These are phyloP conservation scores for Geopemphigus sp. DNA, from an alignment of 1,140 invertebrate species.

Conservation along the genomic window DNA sequence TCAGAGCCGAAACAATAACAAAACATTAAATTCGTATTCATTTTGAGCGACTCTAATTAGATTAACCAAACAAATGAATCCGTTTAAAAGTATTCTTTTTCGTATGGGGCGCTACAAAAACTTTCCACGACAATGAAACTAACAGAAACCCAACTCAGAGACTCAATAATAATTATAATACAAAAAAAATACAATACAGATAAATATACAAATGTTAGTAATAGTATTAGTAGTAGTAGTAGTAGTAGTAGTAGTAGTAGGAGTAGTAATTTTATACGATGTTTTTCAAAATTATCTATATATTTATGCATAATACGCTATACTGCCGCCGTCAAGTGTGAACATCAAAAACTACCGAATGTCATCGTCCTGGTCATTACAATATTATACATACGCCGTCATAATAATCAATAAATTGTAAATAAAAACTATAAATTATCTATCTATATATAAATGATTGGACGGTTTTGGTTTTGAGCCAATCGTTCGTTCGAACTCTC, in stretches of 20 bases:
- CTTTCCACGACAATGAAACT: neutral
- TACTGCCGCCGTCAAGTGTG: too few species aligned
- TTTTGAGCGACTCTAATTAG: slow-evolving; percentile 5
- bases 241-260: too few species aligned
- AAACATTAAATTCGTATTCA: neutral
- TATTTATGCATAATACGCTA: too few species aligned
- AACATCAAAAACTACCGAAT: too few species aligned
- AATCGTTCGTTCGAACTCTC: neutral
- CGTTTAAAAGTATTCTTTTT: neutral
- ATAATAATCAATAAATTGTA: too few species aligned
- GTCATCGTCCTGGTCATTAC: neutral
- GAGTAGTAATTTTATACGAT: too few species aligned
- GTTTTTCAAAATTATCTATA: too few species aligned
- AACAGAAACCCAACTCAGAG: neutral
- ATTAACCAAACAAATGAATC: neutral
- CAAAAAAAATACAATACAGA: too few species aligned
- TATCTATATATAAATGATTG: neutral
- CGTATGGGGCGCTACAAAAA: neutral
- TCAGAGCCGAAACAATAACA: neutral
- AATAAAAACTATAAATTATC: neutral
- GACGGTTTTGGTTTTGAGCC: neutral
- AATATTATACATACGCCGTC: neutral
- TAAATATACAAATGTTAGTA: too few species aligned
- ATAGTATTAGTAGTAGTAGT: too few species aligned
- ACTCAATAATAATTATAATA: slow-evolving; percentile 1